Conservation (phyloP, 2,113 vertebrate species). For the Pelmatolapia mariae region DNA sequence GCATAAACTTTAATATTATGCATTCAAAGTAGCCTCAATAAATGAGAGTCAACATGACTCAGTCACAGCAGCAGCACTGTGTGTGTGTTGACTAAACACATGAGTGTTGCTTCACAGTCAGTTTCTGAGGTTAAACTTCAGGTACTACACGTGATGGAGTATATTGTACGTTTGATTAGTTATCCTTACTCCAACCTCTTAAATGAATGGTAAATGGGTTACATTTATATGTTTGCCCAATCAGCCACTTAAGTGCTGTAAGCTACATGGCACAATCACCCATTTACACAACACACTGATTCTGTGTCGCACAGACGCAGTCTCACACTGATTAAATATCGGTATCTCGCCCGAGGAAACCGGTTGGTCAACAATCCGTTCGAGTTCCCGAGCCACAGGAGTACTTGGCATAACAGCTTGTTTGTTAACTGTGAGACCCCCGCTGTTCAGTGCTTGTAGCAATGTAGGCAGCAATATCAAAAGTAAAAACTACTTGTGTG, state of each 20-base stretch:
- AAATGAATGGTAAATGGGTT: neutral
- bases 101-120: neutral
- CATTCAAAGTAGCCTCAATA: constrained; percentile 10
- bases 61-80: neutral
- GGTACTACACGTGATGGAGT: neutral
- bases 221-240: neutral
- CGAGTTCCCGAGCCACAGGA: neutral
- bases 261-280: neutral
- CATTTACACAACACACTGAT: neutral
- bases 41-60: neutral
- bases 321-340: neutral
- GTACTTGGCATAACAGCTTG: neutral
- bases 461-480: neutral
- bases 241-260: neutral
- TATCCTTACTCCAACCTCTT: neutral
- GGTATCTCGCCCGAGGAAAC: neutral
- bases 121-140: neutral
- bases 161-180: neutral
- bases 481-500: neutral
- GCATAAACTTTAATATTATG: constrained; percentile 29
- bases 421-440: neutral
- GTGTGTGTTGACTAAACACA: neutral
- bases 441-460: neutral
- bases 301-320: neutral
- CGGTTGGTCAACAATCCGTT: neutral